Evolutionary conservation across 2,888 invertebrate genomes (phyloP), one percentile per base, ranked within the genome.

Genomic region (Apodemia zela): DNA sequence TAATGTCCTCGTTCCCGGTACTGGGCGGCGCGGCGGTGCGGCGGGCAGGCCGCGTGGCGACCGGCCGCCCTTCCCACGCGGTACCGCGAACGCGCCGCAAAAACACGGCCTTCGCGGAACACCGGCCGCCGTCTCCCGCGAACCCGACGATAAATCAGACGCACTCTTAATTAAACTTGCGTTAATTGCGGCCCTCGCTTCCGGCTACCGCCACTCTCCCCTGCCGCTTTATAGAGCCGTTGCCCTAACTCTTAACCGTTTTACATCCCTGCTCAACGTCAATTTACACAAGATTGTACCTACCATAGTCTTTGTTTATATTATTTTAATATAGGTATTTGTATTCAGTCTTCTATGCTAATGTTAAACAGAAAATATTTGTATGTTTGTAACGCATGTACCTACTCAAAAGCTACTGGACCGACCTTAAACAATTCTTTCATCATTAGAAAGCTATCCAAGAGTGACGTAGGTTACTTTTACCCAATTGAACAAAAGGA

Each of bases 151-250:
- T 81, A 81, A 79, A 80, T 80, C 81, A 79, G 73, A 58, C 62
- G 63, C 67, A 67, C 75, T 79, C 81, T 81, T 81, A 73, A 85
- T 84, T 84, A 82, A 79, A 77, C 72, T 71, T 65, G 67, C 74
- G 73, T 82, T 82, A 81, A 85, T 84, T 85, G 82, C 78, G 69
- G 73, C 73, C 72, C 74, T 72, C 72, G 71, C 66, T 62, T 65
- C 61, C 61, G 49, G 61, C 47, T 45, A 35, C 61, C 51, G 29
- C 45, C 33, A 18, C 45, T 45, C 21, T 63, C 45, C 59, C 47
- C 18, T 21, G 58, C 5, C 15, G 33, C 18, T 54, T n/a, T 17
- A 13, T 47, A 61, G 18, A 51, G 65, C 63, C 65, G 67, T 59
- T 59, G 62, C 64, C 59, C 57, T 63, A 65, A 63, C 66, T 66